phyloP scores from a whole-genome alignment of 2,113 vertebrate genomes.

The Bothrops jararaca region DNA sequence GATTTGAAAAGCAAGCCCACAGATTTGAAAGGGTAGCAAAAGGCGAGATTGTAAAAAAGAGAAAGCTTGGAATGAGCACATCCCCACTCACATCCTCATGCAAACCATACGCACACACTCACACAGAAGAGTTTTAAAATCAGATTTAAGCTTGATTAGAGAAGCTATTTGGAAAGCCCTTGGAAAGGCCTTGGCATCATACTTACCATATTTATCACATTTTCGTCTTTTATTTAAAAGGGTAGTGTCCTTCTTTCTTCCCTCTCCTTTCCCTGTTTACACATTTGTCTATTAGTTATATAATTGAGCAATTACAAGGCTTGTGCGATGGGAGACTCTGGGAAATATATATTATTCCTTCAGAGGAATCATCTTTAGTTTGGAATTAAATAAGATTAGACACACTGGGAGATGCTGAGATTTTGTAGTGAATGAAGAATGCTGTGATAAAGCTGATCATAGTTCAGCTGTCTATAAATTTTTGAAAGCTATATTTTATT shows the following conservation, averaged over 20 bases:
- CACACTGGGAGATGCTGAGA: neutral
- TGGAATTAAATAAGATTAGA: neutral
- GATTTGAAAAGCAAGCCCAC: conserved; percentile 63
- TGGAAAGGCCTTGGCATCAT: conserved; percentile 46
- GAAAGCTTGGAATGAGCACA: conserved; percentile 55
- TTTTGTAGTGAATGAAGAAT: neutral
- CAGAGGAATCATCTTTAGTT: neutral
- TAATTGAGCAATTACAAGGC: conserved; percentile 51
- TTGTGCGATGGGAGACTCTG: neutral
- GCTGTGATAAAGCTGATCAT: neutral
- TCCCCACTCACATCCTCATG: conserved; percentile 35
- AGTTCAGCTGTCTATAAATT: neutral
- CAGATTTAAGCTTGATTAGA: conserved; percentile 65
- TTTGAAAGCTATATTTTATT: conserved; percentile 20
- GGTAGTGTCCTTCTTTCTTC: conserved; percentile 76
- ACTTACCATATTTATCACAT: conserved; percentile 79
- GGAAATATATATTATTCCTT: neutral
- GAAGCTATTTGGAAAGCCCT: conserved; percentile 62
- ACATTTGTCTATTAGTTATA: conserved; percentile 75
- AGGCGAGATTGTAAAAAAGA: conserved; percentile 62
- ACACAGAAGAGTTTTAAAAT: conserved; percentile 57
- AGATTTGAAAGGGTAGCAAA: conserved; percentile 65
- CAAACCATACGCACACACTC: conserved; percentile 30
- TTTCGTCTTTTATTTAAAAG: conserved; percentile 80
- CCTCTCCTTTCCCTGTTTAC: conserved; percentile 79